A percentile compares a stretch with the other conserved stretches of the same genome.
Evolutionary conservation across 2,888 invertebrate species (phyloP).

Genomic region (Incurvaria masculella): DNA sequence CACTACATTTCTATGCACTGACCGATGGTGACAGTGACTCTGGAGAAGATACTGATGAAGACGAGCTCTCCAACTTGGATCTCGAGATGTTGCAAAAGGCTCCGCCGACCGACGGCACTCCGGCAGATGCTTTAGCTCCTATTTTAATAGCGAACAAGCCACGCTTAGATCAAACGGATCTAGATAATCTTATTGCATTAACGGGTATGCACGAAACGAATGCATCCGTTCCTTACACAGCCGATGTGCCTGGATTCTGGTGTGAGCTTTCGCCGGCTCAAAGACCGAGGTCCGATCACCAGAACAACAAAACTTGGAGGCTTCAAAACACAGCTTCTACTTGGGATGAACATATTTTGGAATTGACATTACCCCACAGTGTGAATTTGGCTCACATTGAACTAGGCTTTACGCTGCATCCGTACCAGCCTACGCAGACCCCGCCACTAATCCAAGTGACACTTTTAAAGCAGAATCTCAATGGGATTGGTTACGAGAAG

Average conservation of each 20-base stretch:
- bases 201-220: constrained; percentile 70
- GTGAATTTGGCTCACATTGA: constrained; percentile 86
- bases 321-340: constrained; percentile 85
- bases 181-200: constrained; percentile 67
- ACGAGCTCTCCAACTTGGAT: constrained; percentile 53
- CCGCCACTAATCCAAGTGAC: constrained; percentile 78
- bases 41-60: constrained; percentile 69
- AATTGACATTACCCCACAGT: constrained; percentile 78
- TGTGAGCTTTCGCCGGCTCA: constrained; percentile 90
- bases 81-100: constrained; percentile 43
- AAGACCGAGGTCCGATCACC: constrained; percentile 84
- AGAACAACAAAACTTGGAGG: constrained; percentile 86
- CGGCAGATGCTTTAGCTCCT: constrained; percentile 28
- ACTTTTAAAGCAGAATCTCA: constrained; percentile 56
- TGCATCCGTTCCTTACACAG: constrained; percentile 64
- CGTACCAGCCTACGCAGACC: constrained; percentile 66
- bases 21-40: constrained; percentile 71
- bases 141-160: constrained; percentile 58
- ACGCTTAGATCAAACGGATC: constrained; percentile 55
- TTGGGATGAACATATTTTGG: constrained; percentile 92
- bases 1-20: constrained; percentile 78
- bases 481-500: constrained; percentile 54
- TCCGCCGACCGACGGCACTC: constrained; percentile 29
- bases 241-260: constrained; percentile 93
- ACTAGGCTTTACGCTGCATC: constrained; percentile 79